phyloP scores from a whole-genome alignment of 2,888 invertebrate genomes.

The Ophonus ardosiacus region DNA sequence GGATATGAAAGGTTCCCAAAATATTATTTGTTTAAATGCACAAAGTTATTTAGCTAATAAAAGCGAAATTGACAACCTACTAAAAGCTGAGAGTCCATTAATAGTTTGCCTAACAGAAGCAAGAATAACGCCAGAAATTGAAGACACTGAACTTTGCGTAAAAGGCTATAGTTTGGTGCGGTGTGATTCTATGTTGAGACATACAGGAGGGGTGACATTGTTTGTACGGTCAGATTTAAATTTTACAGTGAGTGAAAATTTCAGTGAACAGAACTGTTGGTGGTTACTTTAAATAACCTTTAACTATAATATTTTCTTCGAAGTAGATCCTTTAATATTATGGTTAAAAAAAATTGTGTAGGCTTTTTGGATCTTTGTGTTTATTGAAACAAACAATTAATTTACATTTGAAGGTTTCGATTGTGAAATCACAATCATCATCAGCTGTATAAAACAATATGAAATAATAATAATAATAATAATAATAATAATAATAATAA shows the following conservation, averaged over 20 bases:
- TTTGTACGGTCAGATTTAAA: neutral
- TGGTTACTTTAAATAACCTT: neutral
- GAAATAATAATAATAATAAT: too few relatives aligned
- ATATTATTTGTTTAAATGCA: conserved; percentile 18
- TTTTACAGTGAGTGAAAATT: neutral
- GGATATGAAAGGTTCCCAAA: neutral
- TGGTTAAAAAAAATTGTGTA: too few relatives aligned
- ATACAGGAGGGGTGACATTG: neutral
- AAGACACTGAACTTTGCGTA: conserved; percentile 10
- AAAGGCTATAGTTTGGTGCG: neutral
- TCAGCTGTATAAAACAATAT: too few relatives aligned
- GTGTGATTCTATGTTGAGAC: neutral
- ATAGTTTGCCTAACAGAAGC: neutral
- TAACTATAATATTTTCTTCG: neutral
- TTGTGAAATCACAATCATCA: too few relatives aligned
- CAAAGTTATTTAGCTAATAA: neutral
- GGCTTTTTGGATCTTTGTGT: too few relatives aligned
- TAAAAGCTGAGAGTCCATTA: neutral
- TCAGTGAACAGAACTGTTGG: neutral
- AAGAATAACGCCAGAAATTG: conserved; percentile 18
- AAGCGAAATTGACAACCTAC: conserved; percentile 5
- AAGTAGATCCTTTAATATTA: too few relatives aligned
- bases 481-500: too few relatives aligned
- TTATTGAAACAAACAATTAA: too few relatives aligned
- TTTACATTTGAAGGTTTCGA: too few relatives aligned